Conservation (phyloP, 92 coral and sea anemone species). For the Scolanthus callimorphus region DNA sequence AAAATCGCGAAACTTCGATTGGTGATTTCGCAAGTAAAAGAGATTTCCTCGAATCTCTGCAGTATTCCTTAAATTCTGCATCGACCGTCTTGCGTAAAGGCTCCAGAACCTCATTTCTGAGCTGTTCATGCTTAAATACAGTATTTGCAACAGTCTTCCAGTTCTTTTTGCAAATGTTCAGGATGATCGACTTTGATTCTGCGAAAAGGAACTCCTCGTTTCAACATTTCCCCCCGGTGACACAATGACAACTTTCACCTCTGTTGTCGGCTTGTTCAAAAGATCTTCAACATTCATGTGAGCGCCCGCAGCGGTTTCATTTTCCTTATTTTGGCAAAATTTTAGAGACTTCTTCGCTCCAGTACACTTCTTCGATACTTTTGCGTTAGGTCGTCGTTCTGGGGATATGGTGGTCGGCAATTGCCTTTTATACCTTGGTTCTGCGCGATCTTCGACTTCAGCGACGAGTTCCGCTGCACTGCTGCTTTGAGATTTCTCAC, state of each 20-base stretch:
- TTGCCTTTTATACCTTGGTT: neutral
- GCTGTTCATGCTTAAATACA: slow-evolving; percentile 22
- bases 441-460: neutral
- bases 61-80: slow-evolving; percentile 22
- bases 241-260: neutral
- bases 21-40: slow-evolving; percentile 27
- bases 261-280: neutral
- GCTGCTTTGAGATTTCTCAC: neutral
- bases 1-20: slow-evolving; percentile 38
- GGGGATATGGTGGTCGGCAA: neutral
- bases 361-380: neutral
- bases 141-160: slow-evolving; percentile 47
- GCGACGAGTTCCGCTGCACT: neutral
- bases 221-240: slow-evolving; percentile 20
- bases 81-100: slow-evolving; percentile 11
- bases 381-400: neutral
- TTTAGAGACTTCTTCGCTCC: neutral
- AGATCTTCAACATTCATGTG: neutral
- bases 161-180: slow-evolving; percentile 19
- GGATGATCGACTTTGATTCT: slow-evolving; percentile 12
- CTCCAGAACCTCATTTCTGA: slow-evolving; percentile 9
- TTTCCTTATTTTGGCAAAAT: neutral
- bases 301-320: neutral
- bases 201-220: slow-evolving; percentile 7
- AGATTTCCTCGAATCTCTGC: slow-evolving; percentile 10